Conservation (phyloP, 2,113 vertebrate species). For the Cyanoderma ruficeps region DNA sequence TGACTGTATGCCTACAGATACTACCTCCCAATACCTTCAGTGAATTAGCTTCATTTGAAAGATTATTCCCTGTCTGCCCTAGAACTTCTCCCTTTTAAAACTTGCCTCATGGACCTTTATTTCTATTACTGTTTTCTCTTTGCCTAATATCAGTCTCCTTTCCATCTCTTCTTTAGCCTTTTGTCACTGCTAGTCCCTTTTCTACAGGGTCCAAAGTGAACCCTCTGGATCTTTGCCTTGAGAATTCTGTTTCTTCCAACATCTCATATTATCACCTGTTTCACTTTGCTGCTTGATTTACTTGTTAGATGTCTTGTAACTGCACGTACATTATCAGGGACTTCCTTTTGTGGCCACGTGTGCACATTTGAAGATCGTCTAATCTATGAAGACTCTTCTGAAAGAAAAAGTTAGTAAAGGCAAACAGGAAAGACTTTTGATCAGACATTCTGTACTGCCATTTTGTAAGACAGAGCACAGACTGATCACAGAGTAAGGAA, state of each 20-base stretch:
- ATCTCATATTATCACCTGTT: neutral
- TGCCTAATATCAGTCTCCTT: neutral
- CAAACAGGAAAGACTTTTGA: neutral
- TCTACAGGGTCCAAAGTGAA: neutral
- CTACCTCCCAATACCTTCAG: neutral
- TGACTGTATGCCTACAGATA: neutral
- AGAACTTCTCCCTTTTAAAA: slow-evolving; percentile 28
- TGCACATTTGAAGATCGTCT: neutral
- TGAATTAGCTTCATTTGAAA: neutral
- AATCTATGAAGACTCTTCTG: neutral
- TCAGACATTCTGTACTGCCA: neutral
- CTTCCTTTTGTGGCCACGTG: neutral
- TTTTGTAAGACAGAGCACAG: neutral
- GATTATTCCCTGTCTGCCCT: neutral
- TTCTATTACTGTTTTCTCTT: slow-evolving; percentile 27
- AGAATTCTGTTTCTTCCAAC: neutral
- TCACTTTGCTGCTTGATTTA: neutral
- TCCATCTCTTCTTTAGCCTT: neutral
- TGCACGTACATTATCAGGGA: neutral
- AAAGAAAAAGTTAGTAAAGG: neutral
- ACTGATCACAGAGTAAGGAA: neutral
- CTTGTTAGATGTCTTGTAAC: neutral
- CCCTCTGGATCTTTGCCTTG: neutral
- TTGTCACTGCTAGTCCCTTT: neutral
- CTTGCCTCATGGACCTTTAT: neutral